Conservation (phyloP, 2,888 invertebrate species). For the Diplazon laetatorius region DNA sequence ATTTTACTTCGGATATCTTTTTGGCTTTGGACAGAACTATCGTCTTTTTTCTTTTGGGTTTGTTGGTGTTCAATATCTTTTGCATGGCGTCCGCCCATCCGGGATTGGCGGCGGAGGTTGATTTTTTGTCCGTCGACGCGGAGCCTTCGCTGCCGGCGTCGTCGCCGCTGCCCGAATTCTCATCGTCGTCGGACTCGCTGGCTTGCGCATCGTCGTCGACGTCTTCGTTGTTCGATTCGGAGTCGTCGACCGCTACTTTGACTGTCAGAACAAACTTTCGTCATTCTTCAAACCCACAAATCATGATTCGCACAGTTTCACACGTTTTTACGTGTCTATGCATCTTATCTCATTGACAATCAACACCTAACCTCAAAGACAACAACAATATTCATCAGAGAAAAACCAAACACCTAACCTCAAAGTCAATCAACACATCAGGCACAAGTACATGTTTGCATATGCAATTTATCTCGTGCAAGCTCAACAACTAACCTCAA, state of each 20-base stretch:
- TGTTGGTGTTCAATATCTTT: constrained; percentile 89
- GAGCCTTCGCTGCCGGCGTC: constrained; percentile 33
- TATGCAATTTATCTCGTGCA: too few species aligned
- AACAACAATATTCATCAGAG: too few species aligned
- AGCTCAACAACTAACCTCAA: too few species aligned
- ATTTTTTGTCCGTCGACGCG: constrained; percentile 39
- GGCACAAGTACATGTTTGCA: too few species aligned
- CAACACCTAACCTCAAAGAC: too few species aligned
- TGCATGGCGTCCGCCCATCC: constrained; percentile 93
- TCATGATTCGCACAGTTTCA: too few species aligned
- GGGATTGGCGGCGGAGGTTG: constrained; percentile 82
- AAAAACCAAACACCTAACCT: too few species aligned
- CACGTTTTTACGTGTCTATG: too few species aligned
- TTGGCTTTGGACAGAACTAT: constrained; percentile 92
- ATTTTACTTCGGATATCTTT: constrained; percentile 85
- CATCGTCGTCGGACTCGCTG: neutral
- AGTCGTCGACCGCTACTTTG: neutral
- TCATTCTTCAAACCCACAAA: too few species aligned
- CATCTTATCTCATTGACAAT: too few species aligned
- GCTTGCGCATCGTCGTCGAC: neutral
- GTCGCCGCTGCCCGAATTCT: neutral
- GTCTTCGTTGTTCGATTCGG: constrained; percentile 29
- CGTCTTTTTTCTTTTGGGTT: constrained; percentile 89
- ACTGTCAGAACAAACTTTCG: constrained; percentile 6
- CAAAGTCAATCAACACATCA: too few species aligned